Percentiles rank a stretch among this genome's conserved stretches.
These are phyloP conservation scores for Mercenaria mercenaria DNA, from an alignment of 1,140 invertebrate genomes.

Conservation along the genomic window DNA sequence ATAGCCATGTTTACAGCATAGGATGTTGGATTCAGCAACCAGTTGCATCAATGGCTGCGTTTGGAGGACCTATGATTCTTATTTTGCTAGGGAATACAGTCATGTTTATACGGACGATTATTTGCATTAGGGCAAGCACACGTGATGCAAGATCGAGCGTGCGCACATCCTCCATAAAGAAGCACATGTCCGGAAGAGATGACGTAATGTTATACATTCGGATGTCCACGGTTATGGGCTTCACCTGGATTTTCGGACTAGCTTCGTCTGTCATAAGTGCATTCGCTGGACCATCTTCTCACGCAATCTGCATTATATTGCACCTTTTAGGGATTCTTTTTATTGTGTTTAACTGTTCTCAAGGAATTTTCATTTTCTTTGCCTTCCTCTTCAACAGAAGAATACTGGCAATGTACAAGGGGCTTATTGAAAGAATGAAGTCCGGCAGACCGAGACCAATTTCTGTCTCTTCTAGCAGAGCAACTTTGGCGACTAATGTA, in stretches of 20 bases:
- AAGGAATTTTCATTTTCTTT: slow-evolving; percentile 84
- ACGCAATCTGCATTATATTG: slow-evolving; percentile 73
- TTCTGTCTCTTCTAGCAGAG: slow-evolving; percentile 33
- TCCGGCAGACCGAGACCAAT: background rate
- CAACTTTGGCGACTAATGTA: slow-evolving; percentile 3
- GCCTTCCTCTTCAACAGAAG: slow-evolving; percentile 83
- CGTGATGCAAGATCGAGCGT: slow-evolving; percentile 69
- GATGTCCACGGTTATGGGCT: slow-evolving; percentile 86
- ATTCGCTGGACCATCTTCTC: slow-evolving; percentile 68
- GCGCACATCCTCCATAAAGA: slow-evolving; percentile 70
- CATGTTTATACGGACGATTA: slow-evolving; percentile 84
- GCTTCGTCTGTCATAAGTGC: slow-evolving; percentile 81
- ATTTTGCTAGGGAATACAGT: slow-evolving; percentile 83
- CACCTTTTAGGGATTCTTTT: slow-evolving; percentile 81
- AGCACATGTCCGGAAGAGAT: slow-evolving; percentile 77
- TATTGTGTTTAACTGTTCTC: slow-evolving; percentile 82
- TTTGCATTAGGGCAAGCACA: slow-evolving; percentile 87
- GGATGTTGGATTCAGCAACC: slow-evolving; percentile 87
- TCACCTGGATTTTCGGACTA: slow-evolving; percentile 86
- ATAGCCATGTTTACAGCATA: slow-evolving; percentile 54
- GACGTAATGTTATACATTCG: slow-evolving; percentile 88
- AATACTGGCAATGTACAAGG: slow-evolving; percentile 76
- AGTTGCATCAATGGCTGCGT: slow-evolving; percentile 82
- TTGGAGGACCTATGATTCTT: slow-evolving; percentile 84
- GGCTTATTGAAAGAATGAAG: background rate